Evolutionary conservation across 2,888 invertebrate genomes (phyloP).

Genomic region (Lepidonotus clava): DNA sequence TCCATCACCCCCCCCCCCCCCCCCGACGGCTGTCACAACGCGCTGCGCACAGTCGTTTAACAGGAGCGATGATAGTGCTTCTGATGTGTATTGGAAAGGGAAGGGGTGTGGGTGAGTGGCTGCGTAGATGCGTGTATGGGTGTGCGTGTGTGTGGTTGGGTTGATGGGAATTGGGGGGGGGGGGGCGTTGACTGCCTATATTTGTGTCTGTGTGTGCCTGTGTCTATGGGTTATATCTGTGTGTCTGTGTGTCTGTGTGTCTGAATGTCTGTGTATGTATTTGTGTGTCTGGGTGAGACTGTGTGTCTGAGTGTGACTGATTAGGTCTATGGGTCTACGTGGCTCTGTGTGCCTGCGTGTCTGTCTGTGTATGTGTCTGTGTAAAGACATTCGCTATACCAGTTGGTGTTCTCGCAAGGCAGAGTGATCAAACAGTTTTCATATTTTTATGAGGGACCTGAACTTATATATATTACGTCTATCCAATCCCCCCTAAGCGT

Average conservation of each 20-base stretch:
- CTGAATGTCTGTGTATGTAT: background rate
- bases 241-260: background rate
- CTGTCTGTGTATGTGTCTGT: too few relatives aligned
- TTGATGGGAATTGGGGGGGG: background rate
- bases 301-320: background rate
- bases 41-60: background rate
- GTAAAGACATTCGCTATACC: too few relatives aligned
- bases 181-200: background rate
- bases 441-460: too few relatives aligned
- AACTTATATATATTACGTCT: too few relatives aligned
- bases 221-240: background rate
- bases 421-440: too few relatives aligned
- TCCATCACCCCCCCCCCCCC: background rate
- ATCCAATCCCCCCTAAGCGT: too few relatives aligned
- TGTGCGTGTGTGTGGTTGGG: background rate
- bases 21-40: background rate
- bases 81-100: background rate
- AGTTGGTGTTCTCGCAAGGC: too few relatives aligned
- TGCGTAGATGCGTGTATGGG: background rate
- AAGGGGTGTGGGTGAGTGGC: background rate
- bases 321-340: background rate
- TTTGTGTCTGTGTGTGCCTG: background rate
- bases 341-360: too few relatives aligned
- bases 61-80: background rate
- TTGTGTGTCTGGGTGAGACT: background rate